Base-by-base conservation (phyloP, 2,888 invertebrate genomes). In the Augochlorella aurata region DNA sequence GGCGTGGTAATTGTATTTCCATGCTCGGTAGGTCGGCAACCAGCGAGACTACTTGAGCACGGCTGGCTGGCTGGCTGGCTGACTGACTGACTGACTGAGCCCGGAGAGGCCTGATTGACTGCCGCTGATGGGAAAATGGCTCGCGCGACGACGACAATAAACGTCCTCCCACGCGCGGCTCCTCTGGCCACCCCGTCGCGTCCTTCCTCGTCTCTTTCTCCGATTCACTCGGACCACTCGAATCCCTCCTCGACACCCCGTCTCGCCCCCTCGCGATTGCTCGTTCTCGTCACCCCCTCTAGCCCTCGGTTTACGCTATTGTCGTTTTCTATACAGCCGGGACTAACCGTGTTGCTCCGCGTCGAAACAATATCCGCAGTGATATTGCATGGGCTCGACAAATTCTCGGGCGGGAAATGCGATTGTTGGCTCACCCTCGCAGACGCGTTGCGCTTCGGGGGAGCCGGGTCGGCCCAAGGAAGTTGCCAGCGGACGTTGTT, bases 331-430 rank as follows among this genome's bases (percentile, higher is more conserved):
- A 54, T 67, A 61, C 52, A 16, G n/a, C 12, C 54, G 44, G 38
- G 44, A 45, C 67, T 80, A 81, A 79, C 77, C 73, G 71, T 70
- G 80, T 79, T 81, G 86, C 83, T 74, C 86, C 88, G 89, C 89
- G 90, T 90, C 86, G 89, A 91, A 92, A 93, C 93, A 93, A 93
- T 93, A 93, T 93, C 93, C 93, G 93, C 90, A 90, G 90, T 90
- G 91, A 92, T 92, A 93, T 93, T 93, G 92, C 93, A 90, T 89
- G 90, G 90, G 90, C 88, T 89, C 89, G 90, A 90, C 29, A 90
- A 91, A 92, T 93, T 92, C 92, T 88, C 89, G 65, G 77, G 88
- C 88, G 90, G 92, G 93, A 93, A 93, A 93, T 92, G 85, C 90
- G 89, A 93, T 93, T 93, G 93, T 92, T 92, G 87, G 89, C 82